Evolutionary conservation across 2,113 vertebrate genomes (phyloP), one percentile per base, ranked within the genome.

Genomic region (Platysternon megacephalum): DNA sequence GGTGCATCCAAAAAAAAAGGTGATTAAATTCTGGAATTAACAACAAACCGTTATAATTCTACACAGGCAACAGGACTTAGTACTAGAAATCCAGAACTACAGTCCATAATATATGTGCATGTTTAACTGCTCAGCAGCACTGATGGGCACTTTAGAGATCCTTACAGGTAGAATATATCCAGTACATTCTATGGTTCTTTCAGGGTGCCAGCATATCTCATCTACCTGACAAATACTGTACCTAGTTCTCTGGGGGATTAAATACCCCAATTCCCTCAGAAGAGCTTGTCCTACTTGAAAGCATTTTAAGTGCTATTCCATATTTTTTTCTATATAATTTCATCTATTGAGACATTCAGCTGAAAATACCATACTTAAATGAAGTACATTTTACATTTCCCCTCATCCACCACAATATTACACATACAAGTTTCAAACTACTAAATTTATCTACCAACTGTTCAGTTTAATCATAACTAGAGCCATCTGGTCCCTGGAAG

Each of bases 151-250:
- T 32, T 28, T n/a, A 46, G 87, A 79, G 58, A 21, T 1, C 32
- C 39, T 39, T 2, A 3, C 8, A 72, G 52, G 48, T 1, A 90
- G 39, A 87, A 89, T 0, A 0, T 6, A 24, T 39, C 44, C 39
- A 80, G 85, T 72, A 86, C 52, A 42, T 39, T 86, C 55, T 72
- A 9, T 2, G 79, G 42, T 24, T 84, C 11, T 5, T 5, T 2
- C 8, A 78, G n/a, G 11, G 24, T 16, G 79, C 74, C 49, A 85
- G 11, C 46, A 52, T n/a, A 46, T 26, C 94, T 94, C 48, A 0
- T 29, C 55, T 56, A 78, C n/a, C 51, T 49, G 49, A 51, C n/a
- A 56, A 19, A 56, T 21, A 22, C 19, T 39, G 35, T n/a, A 51
- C 17, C 49, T 48, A 88, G 28, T 3, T 85, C 29, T 82, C 87